These are phyloP conservation scores for Lanius ludovicianus DNA, from an alignment of 2,113 vertebrate genomes.

Conservation along the genomic window DNA sequence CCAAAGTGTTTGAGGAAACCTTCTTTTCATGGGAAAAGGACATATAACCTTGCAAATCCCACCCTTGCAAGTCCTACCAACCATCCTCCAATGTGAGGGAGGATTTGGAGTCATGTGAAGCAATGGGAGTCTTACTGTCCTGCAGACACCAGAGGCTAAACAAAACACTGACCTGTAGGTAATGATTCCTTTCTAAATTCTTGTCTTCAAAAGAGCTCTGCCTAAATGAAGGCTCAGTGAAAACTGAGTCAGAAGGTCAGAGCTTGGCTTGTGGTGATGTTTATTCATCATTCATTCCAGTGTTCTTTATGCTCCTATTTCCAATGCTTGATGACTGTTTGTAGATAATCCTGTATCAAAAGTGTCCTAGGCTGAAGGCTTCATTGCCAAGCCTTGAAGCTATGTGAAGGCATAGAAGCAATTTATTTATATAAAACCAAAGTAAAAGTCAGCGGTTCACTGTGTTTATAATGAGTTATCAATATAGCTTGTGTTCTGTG, in stretches of 20 bases:
- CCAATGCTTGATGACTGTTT: background rate
- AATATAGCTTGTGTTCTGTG: background rate
- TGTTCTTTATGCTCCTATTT: background rate
- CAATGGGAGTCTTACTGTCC: background rate
- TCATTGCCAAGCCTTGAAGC: background rate
- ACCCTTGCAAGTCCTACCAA: background rate
- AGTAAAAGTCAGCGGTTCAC: background rate
- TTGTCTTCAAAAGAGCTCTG: background rate
- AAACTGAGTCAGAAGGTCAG: background rate
- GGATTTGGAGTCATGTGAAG: background rate
- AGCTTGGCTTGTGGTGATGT: background rate
- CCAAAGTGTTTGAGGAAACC: background rate
- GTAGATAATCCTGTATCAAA: background rate
- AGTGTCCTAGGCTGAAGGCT: background rate
- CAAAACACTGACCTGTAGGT: background rate
- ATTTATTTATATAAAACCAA: background rate
- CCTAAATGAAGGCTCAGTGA: background rate
- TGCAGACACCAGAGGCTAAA: background rate
- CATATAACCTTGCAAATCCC: background rate
- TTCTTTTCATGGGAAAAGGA: background rate
- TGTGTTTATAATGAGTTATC: background rate
- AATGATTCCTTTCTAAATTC: background rate
- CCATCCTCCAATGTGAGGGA: accelerated
- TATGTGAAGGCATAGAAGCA: background rate
- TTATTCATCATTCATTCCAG: background rate